Conservation (phyloP, 1,140 invertebrate genomes). For the Octopus sinensis region DNA sequence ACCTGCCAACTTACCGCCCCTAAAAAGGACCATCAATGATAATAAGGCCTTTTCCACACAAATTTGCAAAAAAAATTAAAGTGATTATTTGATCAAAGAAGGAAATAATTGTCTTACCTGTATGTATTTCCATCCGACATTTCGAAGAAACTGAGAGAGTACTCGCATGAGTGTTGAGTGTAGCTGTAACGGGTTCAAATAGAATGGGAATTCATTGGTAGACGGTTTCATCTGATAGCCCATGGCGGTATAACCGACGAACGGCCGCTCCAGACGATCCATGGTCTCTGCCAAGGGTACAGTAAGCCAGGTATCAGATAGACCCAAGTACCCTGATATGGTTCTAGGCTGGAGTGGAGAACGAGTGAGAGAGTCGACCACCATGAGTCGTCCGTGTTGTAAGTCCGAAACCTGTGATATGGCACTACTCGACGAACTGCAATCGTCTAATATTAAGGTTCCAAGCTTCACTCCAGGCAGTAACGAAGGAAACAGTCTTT, state of each 20-base stretch:
- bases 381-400: constrained; percentile 29
- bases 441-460: constrained; percentile 49
- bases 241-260: constrained; percentile 72
- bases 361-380: constrained; percentile 30
- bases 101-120: not conserved
- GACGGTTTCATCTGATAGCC: constrained; percentile 17
- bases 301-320: constrained; percentile 24
- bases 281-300: constrained; percentile 43
- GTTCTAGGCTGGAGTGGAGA: constrained; percentile 35
- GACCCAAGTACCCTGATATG: constrained; percentile 45
- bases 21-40: too few species aligned
- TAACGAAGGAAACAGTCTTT: constrained; percentile 54
- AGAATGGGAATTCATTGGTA: constrained; percentile 72
- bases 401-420: constrained; percentile 34
- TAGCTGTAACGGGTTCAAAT: constrained; percentile 74
- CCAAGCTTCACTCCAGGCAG: constrained; percentile 67
- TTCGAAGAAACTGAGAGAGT: constrained; percentile 57
- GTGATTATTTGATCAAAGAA: too few species aligned
- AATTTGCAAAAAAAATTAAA: too few species aligned
- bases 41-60: too few species aligned
- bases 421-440: constrained; percentile 30
- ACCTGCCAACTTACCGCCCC: too few species aligned
- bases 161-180: constrained; percentile 74
- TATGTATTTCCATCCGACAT: constrained; percentile 41
- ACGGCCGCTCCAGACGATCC: constrained; percentile 68